A percentile compares a stretch with the other conserved stretches of the same genome.
These are phyloP conservation scores for Amphiduros pacificus DNA, from an alignment of 2,888 invertebrate species.

Conservation along the genomic window DNA sequence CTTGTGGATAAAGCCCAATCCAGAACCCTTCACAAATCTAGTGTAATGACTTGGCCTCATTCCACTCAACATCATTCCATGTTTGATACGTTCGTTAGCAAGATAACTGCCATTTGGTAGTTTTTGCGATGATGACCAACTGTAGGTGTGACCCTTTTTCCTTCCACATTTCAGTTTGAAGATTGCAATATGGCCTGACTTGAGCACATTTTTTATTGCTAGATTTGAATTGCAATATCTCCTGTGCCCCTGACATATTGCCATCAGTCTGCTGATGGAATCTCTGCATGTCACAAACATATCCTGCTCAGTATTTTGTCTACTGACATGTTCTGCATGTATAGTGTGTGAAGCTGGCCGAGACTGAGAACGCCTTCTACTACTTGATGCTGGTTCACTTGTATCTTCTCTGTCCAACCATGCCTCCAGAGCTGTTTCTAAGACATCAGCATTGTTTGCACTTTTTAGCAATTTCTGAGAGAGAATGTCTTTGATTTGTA, in stretches of 20 bases:
- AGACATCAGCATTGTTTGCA: not conserved
- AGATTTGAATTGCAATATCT: not conserved
- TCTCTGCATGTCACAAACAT: too few relatives aligned
- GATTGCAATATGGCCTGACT: not conserved
- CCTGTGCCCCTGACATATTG: too few relatives aligned
- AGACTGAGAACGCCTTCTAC: too few relatives aligned
- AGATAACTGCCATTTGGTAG: too few relatives aligned
- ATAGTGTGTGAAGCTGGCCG: too few relatives aligned
- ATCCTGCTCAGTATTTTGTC: too few relatives aligned
- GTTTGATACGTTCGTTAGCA: too few relatives aligned
- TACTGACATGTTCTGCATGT: too few relatives aligned
- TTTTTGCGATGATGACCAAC: not conserved
- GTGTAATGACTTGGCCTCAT: not conserved
- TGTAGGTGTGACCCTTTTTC: not conserved
- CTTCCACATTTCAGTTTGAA: not conserved
- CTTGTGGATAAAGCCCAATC: not conserved
- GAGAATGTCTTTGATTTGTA: not conserved
- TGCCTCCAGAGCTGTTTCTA: not conserved
- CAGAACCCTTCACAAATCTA: not conserved
- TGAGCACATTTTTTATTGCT: not conserved
- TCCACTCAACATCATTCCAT: not conserved
- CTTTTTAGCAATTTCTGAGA: not conserved
- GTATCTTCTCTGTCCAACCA: not conserved
- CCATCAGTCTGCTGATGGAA: too few relatives aligned
- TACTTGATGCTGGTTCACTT: not conserved